A percentile compares a stretch with the other conserved stretches of the same genome.
Conservation (phyloP, 2,113 vertebrate genomes). For the Microcebus lehilahytsara region DNA sequence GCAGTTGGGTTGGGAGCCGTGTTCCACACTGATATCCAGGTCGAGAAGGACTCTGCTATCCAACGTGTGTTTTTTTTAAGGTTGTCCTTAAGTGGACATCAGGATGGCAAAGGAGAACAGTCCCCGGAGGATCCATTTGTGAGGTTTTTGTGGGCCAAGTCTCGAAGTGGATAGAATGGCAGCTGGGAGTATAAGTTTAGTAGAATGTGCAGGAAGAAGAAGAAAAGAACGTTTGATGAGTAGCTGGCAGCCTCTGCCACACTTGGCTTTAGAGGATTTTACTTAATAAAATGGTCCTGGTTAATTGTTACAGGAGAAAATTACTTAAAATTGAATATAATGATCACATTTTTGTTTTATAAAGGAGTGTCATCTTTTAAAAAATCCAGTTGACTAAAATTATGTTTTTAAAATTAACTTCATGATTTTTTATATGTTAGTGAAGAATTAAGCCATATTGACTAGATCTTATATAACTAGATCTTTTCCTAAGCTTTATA, state of each 20-base stretch:
- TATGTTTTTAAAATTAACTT: slow-evolving; percentile 44
- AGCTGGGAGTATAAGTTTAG: neutral
- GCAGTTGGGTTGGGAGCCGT: fast-evolving
- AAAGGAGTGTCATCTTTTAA: neutral
- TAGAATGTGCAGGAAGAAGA: no score
- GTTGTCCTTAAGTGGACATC: neutral
- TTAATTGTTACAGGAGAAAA: slow-evolving; percentile 13
- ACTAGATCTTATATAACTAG: neutral
- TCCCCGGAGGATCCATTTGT: neutral
- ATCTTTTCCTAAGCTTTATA: slow-evolving; percentile 21
- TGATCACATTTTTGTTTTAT: neutral
- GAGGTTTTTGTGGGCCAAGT: neutral
- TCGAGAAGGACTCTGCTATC: neutral
- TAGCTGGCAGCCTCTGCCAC: neutral
- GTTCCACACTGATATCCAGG: neutral
- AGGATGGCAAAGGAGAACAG: neutral
- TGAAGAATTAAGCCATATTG: slow-evolving; percentile 34
- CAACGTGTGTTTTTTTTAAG: neutral
- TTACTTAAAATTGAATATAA: slow-evolving; percentile 10
- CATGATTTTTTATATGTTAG: neutral
- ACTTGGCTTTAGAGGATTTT: neutral
- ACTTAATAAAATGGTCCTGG: neutral
- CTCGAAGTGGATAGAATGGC: neutral
- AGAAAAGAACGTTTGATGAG: neutral
- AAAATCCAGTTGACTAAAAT: neutral